Conservation (phyloP, 1,140 invertebrate species). For the Drosophila subobscura region DNA sequence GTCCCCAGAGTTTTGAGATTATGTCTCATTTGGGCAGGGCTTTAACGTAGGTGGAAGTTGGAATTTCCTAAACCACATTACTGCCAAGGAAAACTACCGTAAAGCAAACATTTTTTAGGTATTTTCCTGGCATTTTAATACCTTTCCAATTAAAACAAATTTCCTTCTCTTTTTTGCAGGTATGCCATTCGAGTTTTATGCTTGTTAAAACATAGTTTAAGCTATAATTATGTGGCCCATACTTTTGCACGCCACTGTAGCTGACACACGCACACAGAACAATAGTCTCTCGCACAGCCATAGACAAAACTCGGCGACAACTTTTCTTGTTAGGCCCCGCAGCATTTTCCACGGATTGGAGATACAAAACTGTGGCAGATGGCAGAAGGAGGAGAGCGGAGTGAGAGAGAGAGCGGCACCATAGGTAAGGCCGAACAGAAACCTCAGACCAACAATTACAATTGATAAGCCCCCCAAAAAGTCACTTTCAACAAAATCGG, state of each 20-base stretch:
- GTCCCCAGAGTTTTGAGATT: neutral
- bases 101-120: no score
- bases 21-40: neutral
- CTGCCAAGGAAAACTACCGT: no score
- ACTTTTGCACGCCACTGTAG: slow-evolving; percentile 17
- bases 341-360: slow-evolving; percentile 60
- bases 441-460: slow-evolving; percentile 62
- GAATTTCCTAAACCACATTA: no score
- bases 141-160: no score
- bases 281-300: neutral
- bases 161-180: no score
- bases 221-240: neutral
- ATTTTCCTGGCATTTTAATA: no score
- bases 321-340: slow-evolving; percentile 70
- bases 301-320: slow-evolving; percentile 48
- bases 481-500: slow-evolving; percentile 64
- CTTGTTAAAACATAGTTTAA: neutral
- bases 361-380: neutral
- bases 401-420: neutral
- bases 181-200: no score
- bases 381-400: neutral
- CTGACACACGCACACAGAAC: slow-evolving; percentile 12
- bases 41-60: no score
- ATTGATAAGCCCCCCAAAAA: slow-evolving; percentile 74
- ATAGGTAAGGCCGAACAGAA: slow-evolving; percentile 22